Conservation (phyloP, 2,797 vertebrate genomes). For the Scomberomorus guttatus region DNA sequence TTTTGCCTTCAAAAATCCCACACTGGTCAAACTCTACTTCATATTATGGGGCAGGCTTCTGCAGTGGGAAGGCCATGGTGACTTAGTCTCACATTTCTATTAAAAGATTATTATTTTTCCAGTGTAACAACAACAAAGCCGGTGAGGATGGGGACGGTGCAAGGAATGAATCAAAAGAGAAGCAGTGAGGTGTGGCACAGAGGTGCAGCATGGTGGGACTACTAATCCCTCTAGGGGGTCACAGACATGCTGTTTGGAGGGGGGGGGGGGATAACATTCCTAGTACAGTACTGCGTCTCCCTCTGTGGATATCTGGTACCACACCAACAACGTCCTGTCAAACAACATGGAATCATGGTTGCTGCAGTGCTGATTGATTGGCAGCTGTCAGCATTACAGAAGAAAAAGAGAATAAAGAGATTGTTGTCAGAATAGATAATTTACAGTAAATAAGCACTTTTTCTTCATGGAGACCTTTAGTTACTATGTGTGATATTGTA, state of each 20-base stretch:
- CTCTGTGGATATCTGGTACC: slow-evolving; percentile 41
- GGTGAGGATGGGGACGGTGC: background rate
- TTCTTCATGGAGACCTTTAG: background rate
- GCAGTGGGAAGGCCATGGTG: background rate
- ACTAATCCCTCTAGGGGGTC: slow-evolving; percentile 9
- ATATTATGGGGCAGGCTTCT: background rate
- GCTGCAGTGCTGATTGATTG: slow-evolving; percentile 21
- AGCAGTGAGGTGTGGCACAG: slow-evolving; percentile 6
- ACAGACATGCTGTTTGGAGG: slow-evolving; percentile 15
- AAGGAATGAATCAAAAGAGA: background rate
- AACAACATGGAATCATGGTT: slow-evolving; percentile 11
- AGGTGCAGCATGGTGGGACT: slow-evolving; percentile 25
- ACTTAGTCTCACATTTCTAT: background rate
- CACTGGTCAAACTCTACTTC: background rate
- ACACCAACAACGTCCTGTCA: slow-evolving; percentile 30
- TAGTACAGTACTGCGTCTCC: slow-evolving; percentile 15
- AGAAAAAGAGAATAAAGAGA: background rate
- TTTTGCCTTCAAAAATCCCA: background rate
- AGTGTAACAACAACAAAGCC: background rate
- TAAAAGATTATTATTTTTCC: background rate
- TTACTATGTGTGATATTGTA: background rate
- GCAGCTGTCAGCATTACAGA: slow-evolving; percentile 18
- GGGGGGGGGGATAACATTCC: slow-evolving; percentile 30
- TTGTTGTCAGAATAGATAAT: background rate
- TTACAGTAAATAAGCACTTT: background rate